Conservation (phyloP, 2,888 invertebrate genomes). For the Boloria selene region DNA sequence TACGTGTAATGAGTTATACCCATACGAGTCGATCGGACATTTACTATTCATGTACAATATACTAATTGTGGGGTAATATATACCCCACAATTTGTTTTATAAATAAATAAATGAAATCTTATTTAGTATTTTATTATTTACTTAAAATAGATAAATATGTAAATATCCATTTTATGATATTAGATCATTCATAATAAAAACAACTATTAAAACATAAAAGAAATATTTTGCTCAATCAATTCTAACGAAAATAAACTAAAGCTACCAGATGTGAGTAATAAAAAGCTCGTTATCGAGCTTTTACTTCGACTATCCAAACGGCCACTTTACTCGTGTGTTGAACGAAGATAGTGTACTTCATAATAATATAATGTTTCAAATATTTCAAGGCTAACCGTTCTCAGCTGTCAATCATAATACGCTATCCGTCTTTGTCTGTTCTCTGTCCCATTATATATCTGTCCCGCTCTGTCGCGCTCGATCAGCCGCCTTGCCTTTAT, state of each 20-base stretch:
- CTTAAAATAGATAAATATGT: background rate
- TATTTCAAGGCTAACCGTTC: constrained; percentile 83
- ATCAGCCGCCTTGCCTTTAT: constrained; percentile 78
- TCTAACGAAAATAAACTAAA: constrained; percentile 27
- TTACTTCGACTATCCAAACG: constrained; percentile 47
- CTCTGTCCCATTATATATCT: constrained; percentile 54
- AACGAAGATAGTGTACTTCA: constrained; percentile 80
- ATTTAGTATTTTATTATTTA: background rate
- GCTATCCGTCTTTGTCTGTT: constrained; percentile 72
- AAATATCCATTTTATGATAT: background rate
- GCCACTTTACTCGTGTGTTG: constrained; percentile 67
- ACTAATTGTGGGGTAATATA: too few species aligned
- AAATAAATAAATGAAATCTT: background rate
- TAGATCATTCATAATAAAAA: constrained; percentile 5
- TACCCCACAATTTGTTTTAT: background rate
- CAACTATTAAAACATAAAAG: constrained; percentile 6
- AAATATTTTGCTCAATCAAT: constrained; percentile 23
- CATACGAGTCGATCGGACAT: constrained; percentile 59
- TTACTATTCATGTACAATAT: constrained; percentile 18
- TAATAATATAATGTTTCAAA: constrained; percentile 83
- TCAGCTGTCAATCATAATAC: constrained; percentile 83
- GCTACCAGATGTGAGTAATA: constrained; percentile 40
- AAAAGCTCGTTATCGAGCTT: constrained; percentile 41
- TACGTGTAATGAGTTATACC: constrained; percentile 72
- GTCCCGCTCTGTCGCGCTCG: constrained; percentile 64